phyloP scores from a whole-genome alignment of 2,797 vertebrate species.

The Ptychobarbus kaznakovi region DNA sequence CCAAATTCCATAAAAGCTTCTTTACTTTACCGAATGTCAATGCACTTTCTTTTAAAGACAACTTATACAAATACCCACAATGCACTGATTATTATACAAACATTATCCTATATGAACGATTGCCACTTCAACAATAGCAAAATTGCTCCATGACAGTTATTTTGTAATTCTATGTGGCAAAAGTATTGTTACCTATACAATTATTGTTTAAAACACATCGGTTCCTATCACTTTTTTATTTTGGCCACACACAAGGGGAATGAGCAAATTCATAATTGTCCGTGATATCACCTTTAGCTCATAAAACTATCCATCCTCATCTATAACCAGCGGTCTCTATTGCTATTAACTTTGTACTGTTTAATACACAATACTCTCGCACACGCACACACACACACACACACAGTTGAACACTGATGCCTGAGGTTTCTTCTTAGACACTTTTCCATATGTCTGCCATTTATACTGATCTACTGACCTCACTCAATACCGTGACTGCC shows the following conservation, averaged over 20 bases:
- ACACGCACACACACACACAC: background rate
- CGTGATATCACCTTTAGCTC: background rate
- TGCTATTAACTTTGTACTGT: constrained; percentile 24
- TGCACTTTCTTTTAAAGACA: constrained; percentile 8
- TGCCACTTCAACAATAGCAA: background rate
- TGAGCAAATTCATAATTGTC: constrained; percentile 13
- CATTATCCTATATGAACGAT: constrained; percentile 27
- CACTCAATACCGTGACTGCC: background rate
- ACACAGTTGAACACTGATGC: constrained; percentile 24
- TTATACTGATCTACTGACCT: constrained; percentile 37
- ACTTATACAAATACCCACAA: constrained; percentile 35
- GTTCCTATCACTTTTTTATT: constrained; percentile 15
- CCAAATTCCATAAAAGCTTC: constrained; percentile 34
- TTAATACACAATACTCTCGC: background rate
- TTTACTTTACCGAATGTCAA: constrained; percentile 12
- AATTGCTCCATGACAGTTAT: constrained; percentile 9
- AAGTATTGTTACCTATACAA: constrained; percentile 12
- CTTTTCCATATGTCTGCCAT: background rate
- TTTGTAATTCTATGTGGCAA: constrained; percentile 11
- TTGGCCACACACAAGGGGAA: constrained; percentile 28
- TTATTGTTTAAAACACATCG: background rate
- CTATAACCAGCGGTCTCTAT: constrained; percentile 22
- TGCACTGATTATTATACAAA: constrained; percentile 30
- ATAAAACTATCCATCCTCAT: background rate
- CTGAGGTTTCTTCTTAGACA: constrained; percentile 24